Evolutionary conservation across 2,888 invertebrate species (phyloP), one percentile per base, ranked within the genome.

Genomic region (Rhagonycha fulva): DNA sequence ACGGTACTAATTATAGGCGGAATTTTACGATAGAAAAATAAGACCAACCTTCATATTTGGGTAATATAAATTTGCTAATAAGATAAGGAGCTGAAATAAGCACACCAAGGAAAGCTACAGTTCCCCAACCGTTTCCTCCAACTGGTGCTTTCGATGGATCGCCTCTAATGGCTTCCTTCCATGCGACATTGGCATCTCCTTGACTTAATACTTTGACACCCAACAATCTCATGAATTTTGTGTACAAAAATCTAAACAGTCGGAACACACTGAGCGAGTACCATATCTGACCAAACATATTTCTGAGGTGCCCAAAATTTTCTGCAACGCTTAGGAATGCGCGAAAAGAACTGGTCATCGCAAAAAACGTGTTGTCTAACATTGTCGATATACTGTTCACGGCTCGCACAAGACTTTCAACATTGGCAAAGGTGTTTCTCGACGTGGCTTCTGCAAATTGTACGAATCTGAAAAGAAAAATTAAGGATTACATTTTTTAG

Each of bases 271-370:
- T 95, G 83, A 98, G 92, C 0, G 97, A 94, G 69, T 96, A 94
- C 91, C 97, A 93, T 81, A 98, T 91, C 84, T 96, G 95, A 1
- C 94, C 93, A 83, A 99, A 94, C 82, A 97, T 93, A 4, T 93
- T 91, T 78, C 95, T 91, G 76, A 98, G 88, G 68, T 95, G 90
- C 4, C 96, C 94, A 86, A 99, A 95, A 88, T 98, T 98, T 81
- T 99, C 98, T 9, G 98, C 98, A 1, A 99, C 98, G 76, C 98
- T 97, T 70, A 99, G 89, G 80, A 99, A 96, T 71, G 99, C 98
- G 83, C 96, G 91, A 86, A 98, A 99, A 0, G 98, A 98, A 87
- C 95, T 98, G 19, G 97, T 96, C 84, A 99, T 91, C 3, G 98
- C 98, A 86, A 96, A 95, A 87, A 97, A 98, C 66, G 98, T 98